Conservation (phyloP, 2,113 vertebrate genomes). For the Capreolus pygargus region DNA sequence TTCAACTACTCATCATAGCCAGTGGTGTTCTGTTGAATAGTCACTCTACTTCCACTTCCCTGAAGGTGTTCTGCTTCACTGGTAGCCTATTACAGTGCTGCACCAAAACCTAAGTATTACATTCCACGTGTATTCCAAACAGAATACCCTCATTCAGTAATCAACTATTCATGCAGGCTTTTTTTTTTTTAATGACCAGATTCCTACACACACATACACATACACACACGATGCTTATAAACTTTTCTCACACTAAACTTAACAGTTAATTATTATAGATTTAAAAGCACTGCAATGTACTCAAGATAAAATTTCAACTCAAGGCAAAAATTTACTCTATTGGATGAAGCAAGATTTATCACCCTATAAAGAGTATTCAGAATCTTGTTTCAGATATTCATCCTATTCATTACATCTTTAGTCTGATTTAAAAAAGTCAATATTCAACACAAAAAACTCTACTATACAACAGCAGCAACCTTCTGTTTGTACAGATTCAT, state of each 20-base stretch:
- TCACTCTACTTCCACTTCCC: background rate
- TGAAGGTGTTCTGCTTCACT: slow-evolving; percentile 10
- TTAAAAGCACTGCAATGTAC: background rate
- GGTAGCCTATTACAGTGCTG: background rate
- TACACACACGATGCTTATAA: background rate
- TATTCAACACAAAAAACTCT: background rate
- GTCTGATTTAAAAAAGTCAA: background rate
- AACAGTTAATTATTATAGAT: background rate
- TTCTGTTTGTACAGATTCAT: background rate
- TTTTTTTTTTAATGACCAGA: background rate
- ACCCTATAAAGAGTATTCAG: background rate
- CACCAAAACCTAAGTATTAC: background rate
- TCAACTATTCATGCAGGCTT: background rate
- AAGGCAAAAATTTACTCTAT: background rate
- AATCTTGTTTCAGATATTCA: slow-evolving; percentile 13
- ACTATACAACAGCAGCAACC: background rate
- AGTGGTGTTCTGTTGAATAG: background rate
- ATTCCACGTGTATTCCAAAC: background rate
- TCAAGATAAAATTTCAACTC: slow-evolving; percentile 26
- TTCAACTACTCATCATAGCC: background rate
- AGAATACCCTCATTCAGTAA: background rate
- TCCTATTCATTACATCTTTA: background rate
- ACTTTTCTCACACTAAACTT: background rate
- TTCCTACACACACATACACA: background rate
- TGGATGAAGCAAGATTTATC: slow-evolving; percentile 1